Conservation (phyloP, 2,888 invertebrate genomes). For the Argyra leucocephala region DNA sequence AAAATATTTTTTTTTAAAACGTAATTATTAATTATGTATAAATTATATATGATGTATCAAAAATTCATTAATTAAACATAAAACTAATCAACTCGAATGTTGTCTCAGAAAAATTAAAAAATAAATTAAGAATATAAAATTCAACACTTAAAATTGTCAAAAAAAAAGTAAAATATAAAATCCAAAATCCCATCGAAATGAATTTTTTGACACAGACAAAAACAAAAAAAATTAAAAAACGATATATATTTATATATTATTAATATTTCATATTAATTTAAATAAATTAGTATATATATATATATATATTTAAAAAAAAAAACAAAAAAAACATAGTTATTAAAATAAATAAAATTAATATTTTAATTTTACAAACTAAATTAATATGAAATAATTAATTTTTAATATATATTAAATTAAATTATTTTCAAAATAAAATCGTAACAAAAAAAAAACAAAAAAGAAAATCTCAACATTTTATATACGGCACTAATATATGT, state of each 20-base stretch:
- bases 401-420: neutral
- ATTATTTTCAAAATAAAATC: neutral
- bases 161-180: neutral
- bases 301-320: neutral
- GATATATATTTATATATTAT: neutral
- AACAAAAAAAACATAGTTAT: neutral
- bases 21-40: neutral
- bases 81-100: neutral
- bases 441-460: neutral
- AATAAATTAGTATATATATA: neutral
- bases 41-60: neutral
- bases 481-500: neutral
- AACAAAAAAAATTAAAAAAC: too few relatives aligned
- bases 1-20: neutral
- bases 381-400: neutral
- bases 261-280: conserved; percentile 6
- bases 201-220: neutral
- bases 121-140: neutral
- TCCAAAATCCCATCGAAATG: neutral
- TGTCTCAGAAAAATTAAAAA: neutral
- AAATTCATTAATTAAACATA: neutral
- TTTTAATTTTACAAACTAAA: neutral
- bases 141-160: too few relatives aligned
- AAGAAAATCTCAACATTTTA: neutral
- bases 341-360: neutral